Conservation (phyloP, 2,797 vertebrate species). For the Gobio occitaniae region DNA sequence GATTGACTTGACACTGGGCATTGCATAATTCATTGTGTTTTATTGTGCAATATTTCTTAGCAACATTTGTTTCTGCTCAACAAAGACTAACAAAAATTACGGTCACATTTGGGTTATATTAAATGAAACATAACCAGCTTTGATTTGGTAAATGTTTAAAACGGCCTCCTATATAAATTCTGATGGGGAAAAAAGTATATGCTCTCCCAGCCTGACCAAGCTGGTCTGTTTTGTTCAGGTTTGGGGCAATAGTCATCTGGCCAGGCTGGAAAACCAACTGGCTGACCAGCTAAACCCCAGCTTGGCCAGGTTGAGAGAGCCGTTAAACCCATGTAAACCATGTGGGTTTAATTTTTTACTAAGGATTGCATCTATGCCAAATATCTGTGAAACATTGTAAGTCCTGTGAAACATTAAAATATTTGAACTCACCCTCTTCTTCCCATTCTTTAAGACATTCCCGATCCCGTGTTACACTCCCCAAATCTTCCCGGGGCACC, state of each 20-base stretch:
- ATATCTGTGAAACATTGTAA: background rate
- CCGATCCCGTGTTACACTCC: slow-evolving; percentile 87
- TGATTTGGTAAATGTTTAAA: background rate
- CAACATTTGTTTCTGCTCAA: slow-evolving; percentile 15
- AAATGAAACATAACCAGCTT: background rate
- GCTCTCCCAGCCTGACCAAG: background rate
- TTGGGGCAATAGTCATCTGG: background rate
- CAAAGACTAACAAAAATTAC: background rate
- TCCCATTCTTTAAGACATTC: slow-evolving; percentile 87
- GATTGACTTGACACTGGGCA: background rate
- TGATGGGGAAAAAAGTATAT: background rate
- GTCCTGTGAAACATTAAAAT: background rate
- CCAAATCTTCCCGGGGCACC: slow-evolving; percentile 88
- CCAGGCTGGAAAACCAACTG: background rate
- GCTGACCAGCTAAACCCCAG: background rate
- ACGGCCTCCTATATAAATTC: background rate
- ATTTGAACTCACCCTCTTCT: slow-evolving; percentile 77
- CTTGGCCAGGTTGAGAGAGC: background rate
- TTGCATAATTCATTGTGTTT: background rate
- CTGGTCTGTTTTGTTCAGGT: background rate
- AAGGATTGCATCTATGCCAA: background rate
- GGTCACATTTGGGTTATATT: background rate
- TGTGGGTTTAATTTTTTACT: too few species aligned
- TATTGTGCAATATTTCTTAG: slow-evolving; percentile 27
- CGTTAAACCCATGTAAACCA: background rate